Base-by-base conservation (phyloP, 1,140 invertebrate species). In the Himalopsyche phryganea region DNA sequence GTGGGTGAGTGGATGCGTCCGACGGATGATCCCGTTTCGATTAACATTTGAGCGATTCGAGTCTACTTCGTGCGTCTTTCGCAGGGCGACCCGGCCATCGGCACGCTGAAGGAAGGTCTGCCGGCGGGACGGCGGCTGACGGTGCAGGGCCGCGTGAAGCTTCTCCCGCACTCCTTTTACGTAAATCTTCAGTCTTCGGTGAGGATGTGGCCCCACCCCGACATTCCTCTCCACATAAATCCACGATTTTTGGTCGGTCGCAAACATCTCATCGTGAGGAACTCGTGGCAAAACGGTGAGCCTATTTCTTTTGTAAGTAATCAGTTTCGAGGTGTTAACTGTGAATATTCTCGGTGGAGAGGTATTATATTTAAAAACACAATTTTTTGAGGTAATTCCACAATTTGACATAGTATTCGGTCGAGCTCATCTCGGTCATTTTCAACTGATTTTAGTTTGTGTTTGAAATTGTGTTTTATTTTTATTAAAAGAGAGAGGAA, bases 151-250 rank as follows among this genome's bases (percentile, higher is more conserved):
- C 73, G 78, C 65, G 73, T 86, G 19, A 84, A 85, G 65, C 68
- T 86, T 18, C 70, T 86, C 33, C 85, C 84, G 15, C 78, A 85
- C 55, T 82, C 83, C 61, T 87, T 89, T 68, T 82, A 80, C 60
- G 74, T 89, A 18, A 88, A 88, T 76, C 68, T 89, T 36, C 85
- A 87, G 66, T 76, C 81, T 50, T 81, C 81, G 4, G 71, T 78
- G 50, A 74, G 78, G 17, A 73, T 82, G 46, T 85, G 84, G 74
- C 84, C 84, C 1, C 82, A 85, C 76, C 81, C 83, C 6, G 67
- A 71, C 13, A 82, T 86, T 38, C 75, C 79, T 20, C 72, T 86
- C 62, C 85, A 86, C 69, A 69, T 87, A 46, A 86, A 86, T 71
- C 83, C 84, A 7, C 73, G 85, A 44, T 86, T 86, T 69, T 71